Evolutionary conservation across 2,888 invertebrate species (phyloP).

Genomic region (Ecliptopera silaceata): DNA sequence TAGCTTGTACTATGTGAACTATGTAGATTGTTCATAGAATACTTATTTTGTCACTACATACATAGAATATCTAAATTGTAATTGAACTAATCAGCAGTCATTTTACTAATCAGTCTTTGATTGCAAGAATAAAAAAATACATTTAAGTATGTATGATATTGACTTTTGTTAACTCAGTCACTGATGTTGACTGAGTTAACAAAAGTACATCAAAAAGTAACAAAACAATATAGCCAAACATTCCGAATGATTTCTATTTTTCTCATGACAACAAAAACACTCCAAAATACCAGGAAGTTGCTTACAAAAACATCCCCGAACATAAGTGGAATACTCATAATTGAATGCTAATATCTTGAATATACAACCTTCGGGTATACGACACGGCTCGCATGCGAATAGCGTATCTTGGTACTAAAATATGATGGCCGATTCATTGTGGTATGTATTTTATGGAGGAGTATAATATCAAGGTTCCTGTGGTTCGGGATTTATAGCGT

Average conservation of each 20-base stretch:
- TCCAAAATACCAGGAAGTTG: conserved; percentile 2
- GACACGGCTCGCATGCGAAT: conserved; percentile 29
- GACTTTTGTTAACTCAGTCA: no score
- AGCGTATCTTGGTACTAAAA: conserved; percentile 35
- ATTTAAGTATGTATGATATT: no score
- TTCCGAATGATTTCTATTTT: not conserved
- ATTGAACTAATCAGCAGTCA: no score
- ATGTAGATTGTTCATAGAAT: no score
- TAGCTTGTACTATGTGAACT: no score
- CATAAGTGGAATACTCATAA: conserved; percentile 8
- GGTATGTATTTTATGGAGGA: conserved; percentile 26
- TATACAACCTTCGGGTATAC: conserved; percentile 23
- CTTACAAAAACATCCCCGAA: not conserved
- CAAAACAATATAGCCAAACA: no score
- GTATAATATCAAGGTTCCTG: conserved; percentile 30
- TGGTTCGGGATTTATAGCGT: not conserved
- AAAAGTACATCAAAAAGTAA: no score
- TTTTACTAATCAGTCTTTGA: no score
- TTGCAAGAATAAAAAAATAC: no score
- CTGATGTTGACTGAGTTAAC: no score
- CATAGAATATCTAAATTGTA: no score
- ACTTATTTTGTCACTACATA: no score
- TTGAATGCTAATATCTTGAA: conserved; percentile 19
- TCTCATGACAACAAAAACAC: not conserved
- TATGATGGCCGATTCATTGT: conserved; percentile 29